These are phyloP conservation scores for Drosophila repleta DNA, from an alignment of 1,140 invertebrate species.

Conservation along the genomic window DNA sequence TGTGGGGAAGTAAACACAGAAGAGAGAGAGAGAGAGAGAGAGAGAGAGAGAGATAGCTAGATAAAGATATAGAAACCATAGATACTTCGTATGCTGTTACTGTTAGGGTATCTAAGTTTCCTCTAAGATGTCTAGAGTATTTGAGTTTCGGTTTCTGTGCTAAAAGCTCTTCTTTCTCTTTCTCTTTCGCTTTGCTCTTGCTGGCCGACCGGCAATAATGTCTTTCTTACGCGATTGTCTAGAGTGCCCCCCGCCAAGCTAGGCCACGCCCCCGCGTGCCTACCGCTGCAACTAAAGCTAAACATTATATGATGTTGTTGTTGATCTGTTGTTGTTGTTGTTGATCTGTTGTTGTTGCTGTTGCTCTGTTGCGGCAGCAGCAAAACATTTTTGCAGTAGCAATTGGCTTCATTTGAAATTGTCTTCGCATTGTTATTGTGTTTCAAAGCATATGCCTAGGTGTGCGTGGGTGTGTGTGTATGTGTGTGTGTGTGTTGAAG, in stretches of 20 bases:
- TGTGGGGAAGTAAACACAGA: too few relatives aligned
- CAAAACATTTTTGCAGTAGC: conserved; percentile 72
- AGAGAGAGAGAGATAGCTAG: not conserved
- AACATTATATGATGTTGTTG: conserved; percentile 41
- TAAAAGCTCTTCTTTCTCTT: not conserved
- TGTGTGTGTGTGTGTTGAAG: conserved; percentile 20
- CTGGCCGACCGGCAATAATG: conserved; percentile 43
- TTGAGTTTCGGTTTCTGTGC: not conserved
- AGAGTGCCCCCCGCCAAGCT: not conserved
- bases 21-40: not conserved
- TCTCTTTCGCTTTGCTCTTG: conserved; percentile 18
- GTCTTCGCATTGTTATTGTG: conserved; percentile 55
- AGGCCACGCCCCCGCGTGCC: not conserved
- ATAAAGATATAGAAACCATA: not conserved
- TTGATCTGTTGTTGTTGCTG: conserved; percentile 25
- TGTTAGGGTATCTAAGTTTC: not conserved
- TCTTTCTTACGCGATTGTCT: conserved; percentile 49
- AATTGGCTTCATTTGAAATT: conserved; percentile 79
- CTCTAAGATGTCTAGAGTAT: not conserved
- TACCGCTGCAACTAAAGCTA: not conserved
- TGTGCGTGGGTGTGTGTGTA: conserved; percentile 7
- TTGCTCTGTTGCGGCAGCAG: conserved; percentile 32
- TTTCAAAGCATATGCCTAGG: conserved; percentile 22
- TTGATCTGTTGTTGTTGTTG: conserved; percentile 27
- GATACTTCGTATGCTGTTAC: not conserved